Evolutionary conservation across 2,113 vertebrate species (phyloP).

Genomic region (Pluvialis apricaria): DNA sequence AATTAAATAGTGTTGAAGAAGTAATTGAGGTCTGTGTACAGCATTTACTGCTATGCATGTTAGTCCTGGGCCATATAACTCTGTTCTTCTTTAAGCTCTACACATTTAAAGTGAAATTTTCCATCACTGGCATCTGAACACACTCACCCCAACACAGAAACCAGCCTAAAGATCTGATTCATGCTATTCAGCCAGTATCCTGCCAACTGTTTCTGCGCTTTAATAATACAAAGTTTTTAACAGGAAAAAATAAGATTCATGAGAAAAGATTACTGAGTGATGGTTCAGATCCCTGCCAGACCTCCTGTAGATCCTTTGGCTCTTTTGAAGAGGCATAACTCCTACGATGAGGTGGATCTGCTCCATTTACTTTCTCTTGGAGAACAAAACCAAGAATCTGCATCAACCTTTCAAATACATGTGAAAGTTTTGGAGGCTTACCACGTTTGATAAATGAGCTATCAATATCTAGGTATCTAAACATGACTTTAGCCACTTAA

Average conservation of each 20-base stretch:
- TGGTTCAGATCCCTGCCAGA: background rate
- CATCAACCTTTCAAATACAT: background rate
- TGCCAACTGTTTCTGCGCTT: background rate
- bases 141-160: accelerated
- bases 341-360: accelerated
- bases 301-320: background rate
- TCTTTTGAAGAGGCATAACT: background rate
- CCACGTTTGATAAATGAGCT: background rate
- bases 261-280: background rate
- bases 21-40: background rate
- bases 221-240: background rate
- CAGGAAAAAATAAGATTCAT: background rate
- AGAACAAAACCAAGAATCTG: background rate
- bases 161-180: background rate
- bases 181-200: background rate
- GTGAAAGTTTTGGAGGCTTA: background rate
- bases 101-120: background rate
- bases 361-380: background rate
- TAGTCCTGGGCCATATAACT: background rate
- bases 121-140: background rate
- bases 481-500: background rate
- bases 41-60: background rate
- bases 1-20: background rate
- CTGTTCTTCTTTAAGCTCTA: background rate
- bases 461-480: background rate